Evolutionary conservation across 2,113 vertebrate species (phyloP).

Genomic region (Herpailurus yagouaroundi): DNA sequence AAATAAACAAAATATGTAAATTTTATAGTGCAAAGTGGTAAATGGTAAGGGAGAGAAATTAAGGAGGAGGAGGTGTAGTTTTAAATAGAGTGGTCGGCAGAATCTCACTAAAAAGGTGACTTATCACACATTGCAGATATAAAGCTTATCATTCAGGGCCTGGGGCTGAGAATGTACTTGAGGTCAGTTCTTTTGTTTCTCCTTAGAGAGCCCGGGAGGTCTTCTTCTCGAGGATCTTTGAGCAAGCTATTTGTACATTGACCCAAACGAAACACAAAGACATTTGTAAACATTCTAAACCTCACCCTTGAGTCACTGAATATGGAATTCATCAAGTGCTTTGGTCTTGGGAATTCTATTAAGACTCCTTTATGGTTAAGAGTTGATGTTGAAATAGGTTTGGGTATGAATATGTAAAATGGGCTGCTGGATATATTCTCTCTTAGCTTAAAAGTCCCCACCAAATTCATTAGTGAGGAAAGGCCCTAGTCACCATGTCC

Average conservation of each 20-base stretch:
- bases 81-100: not conserved
- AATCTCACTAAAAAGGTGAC: not conserved
- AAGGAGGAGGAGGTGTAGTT: not conserved
- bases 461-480: not conserved
- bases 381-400: slow-evolving; percentile 28
- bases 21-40: not conserved
- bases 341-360: slow-evolving; percentile 5
- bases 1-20: not conserved
- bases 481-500: not conserved
- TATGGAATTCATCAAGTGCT: not conserved
- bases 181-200: not conserved
- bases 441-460: not conserved
- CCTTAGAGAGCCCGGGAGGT: not conserved
- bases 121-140: not conserved
- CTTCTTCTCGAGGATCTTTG: not conserved
- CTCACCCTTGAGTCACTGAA: not conserved
- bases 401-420: not conserved
- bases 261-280: not conserved
- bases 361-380: slow-evolving; percentile 1
- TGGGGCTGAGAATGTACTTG: not conserved
- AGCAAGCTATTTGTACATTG: not conserved
- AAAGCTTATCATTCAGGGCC: not conserved
- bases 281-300: not conserved
- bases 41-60: not conserved
- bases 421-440: not conserved